These are phyloP conservation scores for Amaurobius ferox DNA, from an alignment of 2,888 invertebrate species.

Conservation along the genomic window DNA sequence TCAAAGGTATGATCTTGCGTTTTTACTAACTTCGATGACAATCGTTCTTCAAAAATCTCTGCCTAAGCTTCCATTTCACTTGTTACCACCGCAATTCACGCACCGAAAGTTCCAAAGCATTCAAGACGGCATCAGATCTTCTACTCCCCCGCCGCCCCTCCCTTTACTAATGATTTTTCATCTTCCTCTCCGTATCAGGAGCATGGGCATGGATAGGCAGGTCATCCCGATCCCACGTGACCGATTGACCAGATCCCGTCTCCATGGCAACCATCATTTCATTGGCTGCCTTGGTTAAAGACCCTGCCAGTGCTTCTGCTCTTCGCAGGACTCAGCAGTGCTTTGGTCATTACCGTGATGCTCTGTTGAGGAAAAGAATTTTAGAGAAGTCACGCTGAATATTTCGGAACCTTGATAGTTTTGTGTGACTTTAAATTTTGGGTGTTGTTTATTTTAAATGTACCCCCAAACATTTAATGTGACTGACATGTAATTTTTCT, in stretches of 20 bases:
- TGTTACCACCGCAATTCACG: neutral
- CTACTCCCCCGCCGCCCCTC: neutral
- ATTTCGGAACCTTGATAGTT: no score
- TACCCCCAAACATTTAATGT: no score
- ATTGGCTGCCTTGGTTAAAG: constrained; percentile 62
- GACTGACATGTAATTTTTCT: no score
- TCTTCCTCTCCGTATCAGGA: constrained; percentile 19
- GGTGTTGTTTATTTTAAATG: no score
- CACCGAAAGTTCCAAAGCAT: neutral
- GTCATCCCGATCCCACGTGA: constrained; percentile 42
- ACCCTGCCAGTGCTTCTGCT: constrained; percentile 33
- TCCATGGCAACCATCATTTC: constrained; percentile 57
- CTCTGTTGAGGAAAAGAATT: neutral
- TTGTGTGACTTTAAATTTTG: no score
- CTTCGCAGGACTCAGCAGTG: neutral
- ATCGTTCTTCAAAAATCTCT: no score
- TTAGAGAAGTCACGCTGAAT: no score
- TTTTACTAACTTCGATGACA: no score
- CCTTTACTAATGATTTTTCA: constrained; percentile 17
- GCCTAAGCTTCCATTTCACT: neutral
- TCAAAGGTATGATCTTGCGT: no score
- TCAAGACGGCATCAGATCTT: neutral
- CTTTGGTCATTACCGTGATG: constrained; percentile 21
- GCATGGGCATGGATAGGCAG: constrained; percentile 37
- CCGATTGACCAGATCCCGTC: constrained; percentile 70